Base-by-base conservation (phyloP, 2,113 vertebrate genomes). In the Macquaria ambigua region DNA sequence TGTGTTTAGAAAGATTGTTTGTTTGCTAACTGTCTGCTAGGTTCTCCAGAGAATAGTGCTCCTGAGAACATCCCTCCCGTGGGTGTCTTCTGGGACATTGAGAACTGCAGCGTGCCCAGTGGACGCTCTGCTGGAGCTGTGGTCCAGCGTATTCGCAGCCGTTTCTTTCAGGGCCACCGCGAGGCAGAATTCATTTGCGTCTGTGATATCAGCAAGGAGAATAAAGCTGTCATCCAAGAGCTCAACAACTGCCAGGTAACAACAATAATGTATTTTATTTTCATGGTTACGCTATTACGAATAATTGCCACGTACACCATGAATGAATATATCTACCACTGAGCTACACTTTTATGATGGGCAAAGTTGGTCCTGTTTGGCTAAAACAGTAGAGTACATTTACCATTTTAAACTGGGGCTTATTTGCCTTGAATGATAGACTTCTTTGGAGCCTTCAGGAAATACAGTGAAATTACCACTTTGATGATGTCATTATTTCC, bases 111-210 rank as follows among this genome's bases (percentile, higher is more conserved):
- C 0, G 98, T 99, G 48, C 98, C 98, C 18, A 97, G 96, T 6
- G 98, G 98, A 28, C 98, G 98, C 23, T 99, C 98, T 1, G 98
- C 98, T 4, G 93, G 96, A 18, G 96, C 96, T 1, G 97, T 99
- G 79, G 98, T 99, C 23, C 96, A 99, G 81, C 96, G 97, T 52
- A 97, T 99, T 68, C 97, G 98, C 11, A 97, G 96, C 50, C 97
- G 96, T 21, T 98, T 99, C 90, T 99, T 99, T 80, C 97, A 97
- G 93, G 98, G 98, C 34, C 98, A 99, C 92, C 96, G 98, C 21
- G 98, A 99, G 88, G 98, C 98, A 11, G 98, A 99, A 83, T 99
- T 99, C 93, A 99, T 99, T 85, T 99, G 98, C 3, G 98, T 99
- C 20, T 99, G 98, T 90, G 98, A 99, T 87, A 99, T 99, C 81